phyloP scores from a whole-genome alignment of 2,888 invertebrate species.

The Girardia tigrina region DNA sequence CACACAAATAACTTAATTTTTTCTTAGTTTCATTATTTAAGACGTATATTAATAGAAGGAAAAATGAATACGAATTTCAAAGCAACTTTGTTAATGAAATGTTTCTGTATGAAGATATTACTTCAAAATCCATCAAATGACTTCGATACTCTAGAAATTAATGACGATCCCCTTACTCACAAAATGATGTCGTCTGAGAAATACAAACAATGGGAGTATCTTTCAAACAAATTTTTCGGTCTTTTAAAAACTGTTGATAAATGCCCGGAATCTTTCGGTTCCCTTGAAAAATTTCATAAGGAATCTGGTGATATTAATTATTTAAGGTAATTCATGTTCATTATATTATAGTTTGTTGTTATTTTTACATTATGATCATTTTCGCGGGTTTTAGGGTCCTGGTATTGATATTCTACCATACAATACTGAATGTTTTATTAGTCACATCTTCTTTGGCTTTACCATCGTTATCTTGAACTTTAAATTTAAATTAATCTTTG shows the following conservation, averaged over 20 bases:
- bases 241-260: not conserved
- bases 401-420: too few species aligned
- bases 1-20: too few species aligned
- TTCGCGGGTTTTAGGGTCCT: too few species aligned
- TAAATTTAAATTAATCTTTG: too few species aligned
- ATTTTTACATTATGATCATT: too few species aligned
- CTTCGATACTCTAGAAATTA: not conserved
- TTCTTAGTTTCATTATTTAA: too few species aligned
- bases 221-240: not conserved
- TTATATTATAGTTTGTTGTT: too few species aligned
- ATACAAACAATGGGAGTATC: slow-evolving; percentile 2
- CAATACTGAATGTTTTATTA: too few species aligned
- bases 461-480: too few species aligned
- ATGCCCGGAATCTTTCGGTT: not conserved
- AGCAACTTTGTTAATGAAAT: not conserved
- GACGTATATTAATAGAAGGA: too few species aligned
- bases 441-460: too few species aligned
- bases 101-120: not conserved
- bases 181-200: too few species aligned
- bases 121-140: not conserved
- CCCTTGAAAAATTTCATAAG: not conserved
- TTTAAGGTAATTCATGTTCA: slow-evolving; percentile 12
- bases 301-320: not conserved
- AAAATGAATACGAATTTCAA: slow-evolving; percentile 17
- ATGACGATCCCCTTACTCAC: not conserved